These are phyloP conservation scores for Paratrypauchen microcephalus DNA, from an alignment of 2,797 vertebrate species.

Conservation along the genomic window DNA sequence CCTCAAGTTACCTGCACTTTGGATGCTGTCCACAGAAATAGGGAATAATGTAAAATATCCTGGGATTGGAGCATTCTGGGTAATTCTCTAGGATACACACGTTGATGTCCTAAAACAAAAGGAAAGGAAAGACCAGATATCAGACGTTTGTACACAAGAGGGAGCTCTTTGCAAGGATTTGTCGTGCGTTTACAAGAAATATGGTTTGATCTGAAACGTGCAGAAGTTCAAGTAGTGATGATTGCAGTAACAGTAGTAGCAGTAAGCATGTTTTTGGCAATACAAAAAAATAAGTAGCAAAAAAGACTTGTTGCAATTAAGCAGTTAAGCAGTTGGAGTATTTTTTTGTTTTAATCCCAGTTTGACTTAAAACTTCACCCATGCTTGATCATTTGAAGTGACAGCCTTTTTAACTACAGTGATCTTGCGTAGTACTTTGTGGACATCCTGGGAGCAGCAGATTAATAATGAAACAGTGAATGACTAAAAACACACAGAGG, in stretches of 20 bases:
- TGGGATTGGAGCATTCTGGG: slow-evolving; percentile 96
- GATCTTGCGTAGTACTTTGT: background rate
- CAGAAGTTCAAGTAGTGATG: background rate
- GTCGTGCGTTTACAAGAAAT: background rate
- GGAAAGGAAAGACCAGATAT: slow-evolving; percentile 13
- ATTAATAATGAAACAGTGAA: slow-evolving; percentile 22
- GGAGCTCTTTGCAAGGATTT: slow-evolving; percentile 27
- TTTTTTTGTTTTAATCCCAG: background rate
- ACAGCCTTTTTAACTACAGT: background rate
- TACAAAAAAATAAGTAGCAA: background rate
- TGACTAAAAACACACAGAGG: slow-evolving; percentile 49
- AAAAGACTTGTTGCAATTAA: too few species aligned
- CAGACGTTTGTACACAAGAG: slow-evolving; percentile 48
- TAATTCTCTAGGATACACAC: slow-evolving; percentile 98
- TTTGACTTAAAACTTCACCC: background rate
- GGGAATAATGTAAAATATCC: slow-evolving; percentile 96
- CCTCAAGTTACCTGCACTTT: slow-evolving; percentile 89
- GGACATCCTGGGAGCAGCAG: slow-evolving; percentile 1
- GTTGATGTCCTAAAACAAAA: slow-evolving; percentile 88
- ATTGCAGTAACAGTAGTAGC: background rate
- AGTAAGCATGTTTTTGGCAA: background rate
- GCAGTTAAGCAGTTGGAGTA: background rate
- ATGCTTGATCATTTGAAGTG: background rate
- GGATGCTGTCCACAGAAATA: slow-evolving; percentile 99
- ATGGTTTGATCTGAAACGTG: background rate